Percentiles rank a stretch among this genome's conserved stretches.
Conservation (phyloP, 2,113 vertebrate genomes). For the Chinchilla lanigera region DNA sequence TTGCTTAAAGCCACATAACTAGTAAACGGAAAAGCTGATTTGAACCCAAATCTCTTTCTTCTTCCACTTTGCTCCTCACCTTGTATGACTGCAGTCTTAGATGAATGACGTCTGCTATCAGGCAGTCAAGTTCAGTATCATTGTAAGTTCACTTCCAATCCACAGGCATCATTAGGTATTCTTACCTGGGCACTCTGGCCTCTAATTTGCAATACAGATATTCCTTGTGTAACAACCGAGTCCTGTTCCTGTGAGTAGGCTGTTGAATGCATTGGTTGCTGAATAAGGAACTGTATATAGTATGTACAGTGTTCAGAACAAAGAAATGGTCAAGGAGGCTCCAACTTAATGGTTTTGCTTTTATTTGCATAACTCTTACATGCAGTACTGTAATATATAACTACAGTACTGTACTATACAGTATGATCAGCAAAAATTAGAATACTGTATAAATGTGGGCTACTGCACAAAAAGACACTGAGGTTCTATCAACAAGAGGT, state of each 20-base stretch:
- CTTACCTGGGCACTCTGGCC: not conserved
- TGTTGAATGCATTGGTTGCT: not conserved
- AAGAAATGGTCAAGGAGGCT: not conserved
- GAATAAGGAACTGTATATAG: not conserved
- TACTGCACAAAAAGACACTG: not conserved
- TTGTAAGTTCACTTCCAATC: not conserved
- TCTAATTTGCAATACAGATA: not conserved
- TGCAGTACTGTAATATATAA: not conserved
- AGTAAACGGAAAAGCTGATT: not conserved
- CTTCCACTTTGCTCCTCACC: not conserved
- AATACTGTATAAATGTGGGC: not conserved
- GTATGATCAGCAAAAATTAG: not conserved
- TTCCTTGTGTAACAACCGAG: not conserved
- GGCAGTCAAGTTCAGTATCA: not conserved
- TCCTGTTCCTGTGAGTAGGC: not conserved
- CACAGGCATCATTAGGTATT: not conserved
- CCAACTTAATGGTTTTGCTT: not conserved
- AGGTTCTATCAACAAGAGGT: not conserved
- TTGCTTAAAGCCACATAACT: not conserved
- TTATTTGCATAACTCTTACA: not conserved
- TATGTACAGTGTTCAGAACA: not conserved
- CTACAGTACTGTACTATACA: not conserved
- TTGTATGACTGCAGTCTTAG: not conserved
- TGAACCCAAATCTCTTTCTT: not conserved
- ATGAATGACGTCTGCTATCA: not conserved